Evolutionary conservation across 2,888 invertebrate species (phyloP), one percentile per base, ranked within the genome.

Genomic region (Pinctada fucata): DNA sequence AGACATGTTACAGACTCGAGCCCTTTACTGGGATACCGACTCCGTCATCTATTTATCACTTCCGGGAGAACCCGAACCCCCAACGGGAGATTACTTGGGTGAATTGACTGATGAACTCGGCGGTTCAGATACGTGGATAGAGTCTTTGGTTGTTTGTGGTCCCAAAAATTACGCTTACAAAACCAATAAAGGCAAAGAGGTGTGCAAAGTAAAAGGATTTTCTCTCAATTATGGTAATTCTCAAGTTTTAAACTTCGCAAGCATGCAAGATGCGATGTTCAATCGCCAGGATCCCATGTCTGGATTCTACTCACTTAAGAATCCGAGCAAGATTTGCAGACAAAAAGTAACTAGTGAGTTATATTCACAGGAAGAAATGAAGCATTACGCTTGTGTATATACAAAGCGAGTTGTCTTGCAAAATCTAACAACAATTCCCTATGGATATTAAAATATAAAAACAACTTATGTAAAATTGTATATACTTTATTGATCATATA

Each of bases 301-400:
- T 13, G 76, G 66, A 48, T 64, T 31, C 45, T 69, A 69, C 49
- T 13, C n/a, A 16, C 45, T 51, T 10, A 73, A 50, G 16, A 79
- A 75, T 16, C 64, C 72, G 31, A 52, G 51, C 68, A 79, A 79
- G 31, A 76, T 79, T 49, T 51, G 50, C 5, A 52, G 76, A 48
- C 63, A 95, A 89, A 96, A 95, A 93, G 96, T 96, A 79, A 94
- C 94, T 88, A 94, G 69, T n/a, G 69, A 69, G 50, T 31, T 97
- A 81, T 95, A 95, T 93, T 96, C 96, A 92, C 94, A 95, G 66
- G 49, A 31, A 31, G 31, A 31, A 31, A 31, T 31, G 31, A 31
- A 31, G 31, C 31, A 31, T 1, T 31, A 31, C 49, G 50, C 70
- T 10, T 45, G 65, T 16, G 71, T 80, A 2, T 80, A 77, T 49